Conservation (phyloP, 53 echinoderm and acorn worm species). For the Arbacia lixula region DNA sequence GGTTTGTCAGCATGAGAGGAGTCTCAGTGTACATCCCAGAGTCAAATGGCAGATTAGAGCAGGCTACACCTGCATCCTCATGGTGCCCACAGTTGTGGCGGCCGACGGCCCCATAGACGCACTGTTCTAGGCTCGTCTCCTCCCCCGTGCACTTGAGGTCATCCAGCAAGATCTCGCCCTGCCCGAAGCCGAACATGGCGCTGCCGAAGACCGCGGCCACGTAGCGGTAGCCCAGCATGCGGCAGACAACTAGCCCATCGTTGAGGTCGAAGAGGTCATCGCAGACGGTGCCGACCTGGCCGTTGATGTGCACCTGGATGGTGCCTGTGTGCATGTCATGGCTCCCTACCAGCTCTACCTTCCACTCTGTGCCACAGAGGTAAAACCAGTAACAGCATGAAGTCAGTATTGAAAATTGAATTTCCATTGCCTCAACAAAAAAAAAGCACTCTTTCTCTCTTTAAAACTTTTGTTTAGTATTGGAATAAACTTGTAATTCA, state of each 20-base stretch:
- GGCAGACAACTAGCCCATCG: conserved; percentile 29
- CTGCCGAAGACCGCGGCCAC: not conserved
- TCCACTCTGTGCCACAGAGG: conserved; percentile 41
- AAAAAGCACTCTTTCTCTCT: too few species aligned
- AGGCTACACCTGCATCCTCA: conserved; percentile 42
- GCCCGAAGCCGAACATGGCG: not conserved
- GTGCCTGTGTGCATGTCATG: conserved; percentile 20
- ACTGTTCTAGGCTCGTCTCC: conserved; percentile 7
- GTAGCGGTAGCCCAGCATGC: conserved; percentile 36
- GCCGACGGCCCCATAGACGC: not conserved
- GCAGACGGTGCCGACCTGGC: conserved; percentile 29
- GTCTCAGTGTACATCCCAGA: not conserved
- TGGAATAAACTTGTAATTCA: too few species aligned
- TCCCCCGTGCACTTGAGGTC: conserved; percentile 15
- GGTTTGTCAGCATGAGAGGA: not conserved
- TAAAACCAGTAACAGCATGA: too few species aligned
- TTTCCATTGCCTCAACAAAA: too few species aligned
- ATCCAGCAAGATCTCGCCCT: conserved; percentile 38
- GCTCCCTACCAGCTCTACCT: conserved; percentile 27
- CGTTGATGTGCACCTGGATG: conserved; percentile 9
- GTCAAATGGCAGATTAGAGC: not conserved
- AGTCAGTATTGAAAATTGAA: not conserved
- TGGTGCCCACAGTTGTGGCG: conserved; percentile 30
- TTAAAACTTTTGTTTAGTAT: too few species aligned
- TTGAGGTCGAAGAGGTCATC: conserved; percentile 23